phyloP scores from a whole-genome alignment of 2,113 vertebrate species.

The Pelusios castaneus region DNA sequence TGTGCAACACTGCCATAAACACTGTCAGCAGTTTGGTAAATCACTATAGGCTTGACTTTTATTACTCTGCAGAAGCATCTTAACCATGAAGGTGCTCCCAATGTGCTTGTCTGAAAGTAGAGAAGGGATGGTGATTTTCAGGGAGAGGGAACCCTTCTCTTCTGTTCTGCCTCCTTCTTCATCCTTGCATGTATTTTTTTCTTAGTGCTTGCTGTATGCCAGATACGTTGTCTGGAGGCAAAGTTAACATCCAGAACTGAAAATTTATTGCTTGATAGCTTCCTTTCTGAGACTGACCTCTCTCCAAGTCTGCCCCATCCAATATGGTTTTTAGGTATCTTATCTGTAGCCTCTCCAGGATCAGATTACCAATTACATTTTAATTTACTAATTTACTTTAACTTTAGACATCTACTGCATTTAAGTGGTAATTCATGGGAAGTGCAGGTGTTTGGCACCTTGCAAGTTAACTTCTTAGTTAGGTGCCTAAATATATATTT shows the following conservation, averaged over 20 bases:
- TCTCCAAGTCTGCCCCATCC: neutral
- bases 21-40: neutral
- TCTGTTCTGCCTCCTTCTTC: neutral
- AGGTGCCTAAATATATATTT: neutral
- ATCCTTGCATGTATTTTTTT: neutral
- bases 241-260: neutral
- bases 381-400: neutral
- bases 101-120: neutral
- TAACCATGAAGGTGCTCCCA: rapidly evolving
- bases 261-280: neutral
- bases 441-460: neutral
- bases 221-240: neutral
- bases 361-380: constrained; percentile 2
- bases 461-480: neutral
- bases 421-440: neutral
- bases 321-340: neutral
- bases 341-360: neutral
- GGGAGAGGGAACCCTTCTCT: neutral
- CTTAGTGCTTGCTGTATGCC: neutral
- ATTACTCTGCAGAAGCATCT: neutral
- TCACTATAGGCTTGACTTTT: neutral
- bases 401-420: neutral
- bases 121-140: neutral
- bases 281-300: neutral
- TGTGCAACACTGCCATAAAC: neutral